Evolutionary conservation across 2,113 vertebrate species (phyloP).

Genomic region (Arothron firmamentum): DNA sequence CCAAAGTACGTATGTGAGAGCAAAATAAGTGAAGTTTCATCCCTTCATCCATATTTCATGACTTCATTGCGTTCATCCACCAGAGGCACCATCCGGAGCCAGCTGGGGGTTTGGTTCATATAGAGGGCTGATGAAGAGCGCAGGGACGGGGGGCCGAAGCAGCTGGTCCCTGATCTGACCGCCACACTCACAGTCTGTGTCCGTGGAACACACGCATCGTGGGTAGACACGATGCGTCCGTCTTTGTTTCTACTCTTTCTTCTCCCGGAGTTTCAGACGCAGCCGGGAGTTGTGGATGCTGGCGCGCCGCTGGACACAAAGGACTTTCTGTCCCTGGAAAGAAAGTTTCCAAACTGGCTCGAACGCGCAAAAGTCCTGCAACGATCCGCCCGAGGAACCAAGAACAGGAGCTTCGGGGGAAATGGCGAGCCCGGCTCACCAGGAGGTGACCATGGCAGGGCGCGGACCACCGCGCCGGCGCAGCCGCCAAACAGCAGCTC

Average conservation of each 20-base stretch:
- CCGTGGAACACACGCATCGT: not conserved
- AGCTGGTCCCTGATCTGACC: not conserved
- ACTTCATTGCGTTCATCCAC: too few relatives aligned
- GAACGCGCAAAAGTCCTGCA: constrained; percentile 4
- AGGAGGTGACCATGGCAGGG: constrained; percentile 63
- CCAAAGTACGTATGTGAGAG: too few relatives aligned
- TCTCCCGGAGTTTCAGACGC: not conserved
- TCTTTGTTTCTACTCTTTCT: constrained; percentile 42
- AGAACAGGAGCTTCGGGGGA: constrained; percentile 48
- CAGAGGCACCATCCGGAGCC: too few relatives aligned
- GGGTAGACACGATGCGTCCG: constrained; percentile 25
- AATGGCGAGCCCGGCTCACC: constrained; percentile 39
- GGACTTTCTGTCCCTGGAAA: not conserved
- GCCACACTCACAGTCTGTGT: not conserved
- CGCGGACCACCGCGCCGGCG: constrained; percentile 67
- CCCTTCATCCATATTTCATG: too few relatives aligned
- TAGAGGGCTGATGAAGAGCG: too few relatives aligned
- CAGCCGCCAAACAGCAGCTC: constrained; percentile 23
- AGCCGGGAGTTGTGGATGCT: constrained; percentile 15
- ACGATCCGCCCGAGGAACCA: constrained; percentile 70
- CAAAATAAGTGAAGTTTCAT: too few relatives aligned
- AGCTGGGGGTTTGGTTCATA: too few relatives aligned
- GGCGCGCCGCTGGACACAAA: not conserved
- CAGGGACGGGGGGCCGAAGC: not conserved
- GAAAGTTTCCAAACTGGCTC: not conserved